Evolutionary conservation across 1,140 invertebrate genomes (phyloP), one percentile per base, ranked within the genome.

Genomic region (Meteorus sp.): DNA sequence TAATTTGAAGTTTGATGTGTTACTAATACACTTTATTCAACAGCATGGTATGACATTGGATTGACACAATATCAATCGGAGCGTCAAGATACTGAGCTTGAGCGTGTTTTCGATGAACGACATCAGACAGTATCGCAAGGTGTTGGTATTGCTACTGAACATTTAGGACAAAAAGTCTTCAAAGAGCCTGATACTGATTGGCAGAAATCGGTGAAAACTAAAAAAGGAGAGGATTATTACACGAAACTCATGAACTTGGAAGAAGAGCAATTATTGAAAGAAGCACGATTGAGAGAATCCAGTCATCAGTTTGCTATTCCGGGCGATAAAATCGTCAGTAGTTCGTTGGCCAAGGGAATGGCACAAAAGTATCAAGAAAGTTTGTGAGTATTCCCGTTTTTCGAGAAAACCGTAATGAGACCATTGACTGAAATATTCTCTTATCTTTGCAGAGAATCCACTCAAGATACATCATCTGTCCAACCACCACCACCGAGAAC

Each of bases 31-130:
- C 17, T 33, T 71, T 72, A 73, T 74, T 74, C 62, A 78, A 70
- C 83, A 95, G 93, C 93, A 54, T 95, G 93, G 93, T 95, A 96
- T 81, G 93, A 96, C 83, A 85, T 86, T 72, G 92, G 91, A 72
- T 85, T 93, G 69, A 85, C 87, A 63, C 86, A 87, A 73, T 94
- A 94, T 76, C 92, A 95, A 76, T 84, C 87, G 70, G 89, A 92
- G 70, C 85, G 92, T 58, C 83, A 89, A 79, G 89, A 91, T 69
- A 91, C 88, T 45, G 93, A 95, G 78, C 79, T 94, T 59, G 90
- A 93, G 69, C 87, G 88, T 75, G 87, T 92, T 20, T 94, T 95
- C 72, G 91, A 94, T 75, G 92, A 95, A 73, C 86, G 92, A 58
- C 82, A 88, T 44, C 86, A 89, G 70, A 83, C 80, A 39, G 76